Evolutionary conservation across 2,113 vertebrate genomes (phyloP).

Genomic region (Ailuropoda melanoleuca): DNA sequence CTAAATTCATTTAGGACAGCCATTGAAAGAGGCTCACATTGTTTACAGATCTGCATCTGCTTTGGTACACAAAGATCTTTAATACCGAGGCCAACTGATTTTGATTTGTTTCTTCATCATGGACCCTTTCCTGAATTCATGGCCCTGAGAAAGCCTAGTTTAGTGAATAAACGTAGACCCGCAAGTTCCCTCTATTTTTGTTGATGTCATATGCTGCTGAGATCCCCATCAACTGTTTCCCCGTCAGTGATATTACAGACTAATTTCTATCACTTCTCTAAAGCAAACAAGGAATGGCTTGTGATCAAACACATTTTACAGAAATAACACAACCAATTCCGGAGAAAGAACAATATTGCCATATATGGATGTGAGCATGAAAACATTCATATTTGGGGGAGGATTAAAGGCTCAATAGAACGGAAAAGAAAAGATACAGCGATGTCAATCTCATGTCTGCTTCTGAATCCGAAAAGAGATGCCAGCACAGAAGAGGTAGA

Average conservation of each 20-base stretch:
- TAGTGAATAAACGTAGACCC: constrained; percentile 33
- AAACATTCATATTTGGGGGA: constrained; percentile 46
- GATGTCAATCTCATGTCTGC: constrained; percentile 39
- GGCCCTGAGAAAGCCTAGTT: background rate
- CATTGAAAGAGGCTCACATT: constrained; percentile 38
- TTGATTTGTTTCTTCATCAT: constrained; percentile 53
- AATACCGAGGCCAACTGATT: constrained; percentile 28
- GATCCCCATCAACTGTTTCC: constrained; percentile 28
- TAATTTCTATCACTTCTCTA: constrained; percentile 55
- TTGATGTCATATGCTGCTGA: constrained; percentile 33
- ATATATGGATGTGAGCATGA: constrained; percentile 34
- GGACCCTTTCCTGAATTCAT: constrained; percentile 54
- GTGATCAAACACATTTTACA: constrained; percentile 54
- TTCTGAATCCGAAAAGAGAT: constrained; percentile 50
- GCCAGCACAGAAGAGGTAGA: constrained; percentile 9
- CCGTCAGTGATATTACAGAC: constrained; percentile 45
- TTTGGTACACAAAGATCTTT: constrained; percentile 61
- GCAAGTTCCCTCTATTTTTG: constrained; percentile 54
- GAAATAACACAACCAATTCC: constrained; percentile 43
- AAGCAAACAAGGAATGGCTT: constrained; percentile 62
- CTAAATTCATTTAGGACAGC: constrained; percentile 51
- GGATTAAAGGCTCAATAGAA: constrained; percentile 62
- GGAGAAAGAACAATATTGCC: background rate
- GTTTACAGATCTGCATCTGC: constrained; percentile 45
- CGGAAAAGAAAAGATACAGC: constrained; percentile 33